Conservation (phyloP, 2,888 invertebrate genomes). For the Galeruca laticollis region DNA sequence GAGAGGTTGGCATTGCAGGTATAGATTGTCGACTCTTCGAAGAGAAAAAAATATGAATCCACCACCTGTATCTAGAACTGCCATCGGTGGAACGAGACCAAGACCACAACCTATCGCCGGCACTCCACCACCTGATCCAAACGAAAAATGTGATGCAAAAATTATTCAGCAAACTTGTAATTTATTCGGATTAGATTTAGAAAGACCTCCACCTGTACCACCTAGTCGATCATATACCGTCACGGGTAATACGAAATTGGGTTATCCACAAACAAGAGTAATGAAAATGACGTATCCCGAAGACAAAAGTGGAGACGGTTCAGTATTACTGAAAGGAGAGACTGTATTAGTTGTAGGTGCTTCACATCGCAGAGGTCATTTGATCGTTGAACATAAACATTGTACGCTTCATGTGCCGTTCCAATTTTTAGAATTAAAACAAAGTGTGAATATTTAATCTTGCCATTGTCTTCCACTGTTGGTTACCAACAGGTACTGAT, state of each 20-base stretch:
- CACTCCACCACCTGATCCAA: conserved; percentile 85
- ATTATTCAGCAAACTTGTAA: conserved; percentile 92
- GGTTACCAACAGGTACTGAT: conserved; percentile 32
- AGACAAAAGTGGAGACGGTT: conserved; percentile 70
- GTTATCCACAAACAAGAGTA: conserved; percentile 91
- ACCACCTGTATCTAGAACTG: conserved; percentile 42
- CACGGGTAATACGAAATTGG: conserved; percentile 88
- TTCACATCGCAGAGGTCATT: conserved; percentile 86
- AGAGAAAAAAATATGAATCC: conserved; percentile 55
- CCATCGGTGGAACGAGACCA: conserved; percentile 72
- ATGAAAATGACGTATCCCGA: conserved; percentile 90
- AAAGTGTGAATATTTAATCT: conserved; percentile 64
- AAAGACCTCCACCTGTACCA: conserved; percentile 92
- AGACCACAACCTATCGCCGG: conserved; percentile 92
- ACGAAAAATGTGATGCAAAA: conserved; percentile 88
- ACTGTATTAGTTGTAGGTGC: conserved; percentile 90
- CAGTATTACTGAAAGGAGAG: conserved; percentile 83
- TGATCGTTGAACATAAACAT: conserved; percentile 84
- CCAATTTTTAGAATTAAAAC: conserved; percentile 83
- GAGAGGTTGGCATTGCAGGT: conserved; percentile 82
- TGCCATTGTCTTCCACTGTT: conserved; percentile 44
- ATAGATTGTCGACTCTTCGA: conserved; percentile 74
- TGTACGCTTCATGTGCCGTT: conserved; percentile 82
- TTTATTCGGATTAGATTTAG: conserved; percentile 90
- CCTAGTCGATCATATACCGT: conserved; percentile 92